Conservation (phyloP, 2,797 vertebrate genomes). For the Florisuga fusca region DNA sequence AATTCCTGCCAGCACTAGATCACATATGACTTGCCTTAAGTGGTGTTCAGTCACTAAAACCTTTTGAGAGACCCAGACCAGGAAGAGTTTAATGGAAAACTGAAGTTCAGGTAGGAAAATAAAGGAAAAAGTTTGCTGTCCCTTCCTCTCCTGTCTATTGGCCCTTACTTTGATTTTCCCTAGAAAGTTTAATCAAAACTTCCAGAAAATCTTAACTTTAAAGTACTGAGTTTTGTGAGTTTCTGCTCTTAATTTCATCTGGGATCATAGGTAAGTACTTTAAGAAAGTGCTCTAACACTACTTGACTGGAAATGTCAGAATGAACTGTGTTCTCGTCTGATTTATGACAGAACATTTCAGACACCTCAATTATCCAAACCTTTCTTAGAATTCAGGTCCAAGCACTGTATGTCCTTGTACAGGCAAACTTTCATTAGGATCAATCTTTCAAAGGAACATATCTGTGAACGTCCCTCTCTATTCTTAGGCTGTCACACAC, state of each 20-base stretch:
- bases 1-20: not conserved
- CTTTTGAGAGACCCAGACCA: not conserved
- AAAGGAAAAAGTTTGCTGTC: not conserved
- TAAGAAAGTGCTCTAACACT: not conserved
- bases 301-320: not conserved
- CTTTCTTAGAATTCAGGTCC: not conserved
- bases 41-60: not conserved
- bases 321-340: not conserved
- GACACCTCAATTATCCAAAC: not conserved
- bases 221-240: not conserved
- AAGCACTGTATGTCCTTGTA: not conserved
- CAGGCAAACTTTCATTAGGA: not conserved
- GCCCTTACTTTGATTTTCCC: not conserved
- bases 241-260: not conserved
- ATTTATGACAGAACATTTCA: not conserved
- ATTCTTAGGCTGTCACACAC: not conserved
- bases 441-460: not conserved
- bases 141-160: not conserved
- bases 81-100: not conserved
- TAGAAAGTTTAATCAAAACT: not conserved
- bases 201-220: not conserved
- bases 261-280: not conserved
- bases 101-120: not conserved
- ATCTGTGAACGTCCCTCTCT: not conserved
- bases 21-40: not conserved